Evolutionary conservation across 1,140 invertebrate genomes (phyloP), one percentile per base, ranked within the genome.

Genomic region (Hylyphantes graminicola): DNA sequence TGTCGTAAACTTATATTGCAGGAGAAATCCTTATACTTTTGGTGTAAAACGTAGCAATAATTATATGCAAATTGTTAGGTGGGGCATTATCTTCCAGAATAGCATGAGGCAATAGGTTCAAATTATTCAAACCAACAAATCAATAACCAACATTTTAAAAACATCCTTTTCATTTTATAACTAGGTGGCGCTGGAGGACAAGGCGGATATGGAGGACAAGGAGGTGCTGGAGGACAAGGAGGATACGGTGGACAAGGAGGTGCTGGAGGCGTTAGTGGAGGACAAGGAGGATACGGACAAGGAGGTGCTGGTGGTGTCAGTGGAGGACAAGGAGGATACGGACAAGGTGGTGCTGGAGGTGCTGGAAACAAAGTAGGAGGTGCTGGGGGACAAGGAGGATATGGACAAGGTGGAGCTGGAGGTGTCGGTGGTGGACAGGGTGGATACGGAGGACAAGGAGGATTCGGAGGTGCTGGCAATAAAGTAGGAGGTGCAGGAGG

Each of bases 381-480:
- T n/a, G n/a, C n/a, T 5, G 54, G 65, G 12, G 75, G 17, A 3
- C 12, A 17, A 17, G 57, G 57, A 61, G 57, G 57, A 15, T 61
- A 61, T 61, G 57, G 57, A 2, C n/a, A 51, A 1, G n/a, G 35
- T 12, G 65, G 83, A 0, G 61, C n/a, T 8, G 81, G 65, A 11
- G 57, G n/a, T 51, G 76, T 35, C n/a, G 63, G 48, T 48, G 77
- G 72, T 6, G 59, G 75, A 35, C 57, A 13, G 51, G 17, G 19
- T 63, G 81, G 73, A 72, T 72, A 86, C 7, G 17, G 73, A 17
- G 81, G 75, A 12, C 83, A 86, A 54, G 78, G 79, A 10, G 72
- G 74, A 17, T 63, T 51, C 21, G 80, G 67, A 21, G 68, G 54
- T 15, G 77, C 51, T 55, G 48, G 35, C 1, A 35, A 35, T 35